Evolutionary conservation across 2,888 invertebrate species (phyloP), one percentile per base, ranked within the genome.

Genomic region (Altica lythri): DNA sequence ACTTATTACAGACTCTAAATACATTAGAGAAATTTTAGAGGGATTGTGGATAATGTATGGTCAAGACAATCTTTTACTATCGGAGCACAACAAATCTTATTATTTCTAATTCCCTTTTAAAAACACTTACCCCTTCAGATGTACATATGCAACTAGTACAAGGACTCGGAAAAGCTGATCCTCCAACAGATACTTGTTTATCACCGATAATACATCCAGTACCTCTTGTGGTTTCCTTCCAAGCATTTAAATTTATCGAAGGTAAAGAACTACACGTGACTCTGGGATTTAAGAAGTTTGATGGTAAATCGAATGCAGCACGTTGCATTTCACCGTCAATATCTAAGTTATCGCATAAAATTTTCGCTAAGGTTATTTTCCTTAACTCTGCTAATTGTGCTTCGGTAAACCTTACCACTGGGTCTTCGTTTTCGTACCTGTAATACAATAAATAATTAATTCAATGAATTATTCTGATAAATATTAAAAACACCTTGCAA

Each of bases 261-360:
- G 93, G 91, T 70, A 93, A 79, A 0, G 90, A 88, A 9, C 84
- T 82, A 71, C 95, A 95, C 0, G 92, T 86, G 12, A 95, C 88
- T 32, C 60, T 55, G 0, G 94, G 94, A 72, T 95, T 95, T 83
- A 93, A 78, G 82, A 92, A 93, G 69, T 90, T 90, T 71, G 92
- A 92, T 0, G 95, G 94, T 60, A 95, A 79, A 73, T 96, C 94
- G 71, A 96, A 93, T 1, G 90, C 87, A 4, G 92, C 90, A 43
- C 93, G 82, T 72, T 96, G 96, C 75, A 96, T 92, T 51, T 91
- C 89, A 2, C 86, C 87, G 29, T 87, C 82, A 3, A 86, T 79
- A 72, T 96, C 95, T 73, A 93, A 85, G 78, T 95, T 96, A 63
- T 94, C 90, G 70, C 96, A 97, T 51, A 93, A 76, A 0, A 95